Evolutionary conservation across 2,888 invertebrate genomes (phyloP), one percentile per base, ranked within the genome.

Genomic region (Parelbella ahira): DNA sequence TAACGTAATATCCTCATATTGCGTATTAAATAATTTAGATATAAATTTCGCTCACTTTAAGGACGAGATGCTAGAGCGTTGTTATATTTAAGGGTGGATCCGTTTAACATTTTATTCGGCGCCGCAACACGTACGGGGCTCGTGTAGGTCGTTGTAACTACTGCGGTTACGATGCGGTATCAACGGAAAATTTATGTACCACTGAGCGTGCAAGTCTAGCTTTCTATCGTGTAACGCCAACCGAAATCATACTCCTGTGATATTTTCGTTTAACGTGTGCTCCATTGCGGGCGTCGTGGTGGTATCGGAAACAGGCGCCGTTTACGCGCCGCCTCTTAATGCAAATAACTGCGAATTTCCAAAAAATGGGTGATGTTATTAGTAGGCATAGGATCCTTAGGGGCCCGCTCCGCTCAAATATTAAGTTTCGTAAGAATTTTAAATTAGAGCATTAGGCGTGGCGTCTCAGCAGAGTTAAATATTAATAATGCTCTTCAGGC

Each of bases 391-490:
- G 54, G 52, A 61, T 64, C 68, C 69, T 68, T 62, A 53, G 62
- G 71, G 72, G 67, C 58, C 56, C 54, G 59, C 59, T 65, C 64
- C 65, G 59, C 64, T 84, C 73, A 81, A 86, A 84, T 86, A 82
- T 82, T 81, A 82, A 84, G 75, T 84, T 82, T 71, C 66, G 68
- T 72, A 75, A 79, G 81, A 82, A 83, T 83, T 83, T 84, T 75
- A 86, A 82, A 83, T 83, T 72, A 75, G 68, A 71, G 62, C 68
- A 78, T 79, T 81, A 83, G 75, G 70, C 66, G 63, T 60, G 73
- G 73, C 71, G 70, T 76, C 76, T 76, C 65, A 60, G 67, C 58
- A 55, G 59, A 73, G 76, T 86, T 77, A 78, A 84, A 81, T 82
- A 84, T 84, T 84, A 76, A 86, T 77, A 81, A 75, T 66, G 68